Base-by-base conservation (phyloP, 1,140 invertebrate species). In the Aphidius gifuensis region DNA sequence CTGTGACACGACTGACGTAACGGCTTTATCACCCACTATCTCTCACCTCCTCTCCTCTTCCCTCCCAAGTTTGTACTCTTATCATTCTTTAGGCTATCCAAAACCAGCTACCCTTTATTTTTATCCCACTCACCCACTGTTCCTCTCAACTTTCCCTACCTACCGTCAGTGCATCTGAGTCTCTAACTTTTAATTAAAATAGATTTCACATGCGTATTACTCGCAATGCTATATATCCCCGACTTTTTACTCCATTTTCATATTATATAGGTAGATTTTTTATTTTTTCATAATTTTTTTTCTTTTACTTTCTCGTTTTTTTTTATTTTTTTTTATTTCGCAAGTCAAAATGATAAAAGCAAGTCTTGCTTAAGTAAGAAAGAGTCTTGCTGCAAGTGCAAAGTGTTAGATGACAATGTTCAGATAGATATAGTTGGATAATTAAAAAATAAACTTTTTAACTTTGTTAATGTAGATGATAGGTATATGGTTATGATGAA, bases 361-460 rank as follows among this genome's bases (percentile, higher is more conserved):
- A 32, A 32, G 23, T 32, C 23, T 32, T 32, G 23, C 4, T 32
- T 32, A 32, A 32, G 4, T 32, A 32, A 32, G 23, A 32, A 32
- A 32, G 23, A 32, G 2, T 32, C 4, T 32, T 4, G 4, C 23
- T 32, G 23, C 23, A 32, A 32, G 2, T 32, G 23, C 23, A 32
- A 32, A 32, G 23, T 23, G 23, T 23, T 23, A 23, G 23, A 32
- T 32, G 23, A 32, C 23, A 32, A 32, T 32, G 23, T 32, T 32
- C 23, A 32, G 23, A 32, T 32, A 32, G 23, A 32, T 32, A 55
- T 11, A 11, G 32, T 58, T 38, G 64, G 68, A 69, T 77, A 77
- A 78, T 77, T 78, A 77, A 77, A 77, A 76, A 79, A 78, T 76
- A 68, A 76, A 77, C 73, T 78, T 77, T 76, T 68, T 69, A 72